Base-by-base conservation (phyloP, 2,113 vertebrate species). In the Rhinoptilus africanus region DNA sequence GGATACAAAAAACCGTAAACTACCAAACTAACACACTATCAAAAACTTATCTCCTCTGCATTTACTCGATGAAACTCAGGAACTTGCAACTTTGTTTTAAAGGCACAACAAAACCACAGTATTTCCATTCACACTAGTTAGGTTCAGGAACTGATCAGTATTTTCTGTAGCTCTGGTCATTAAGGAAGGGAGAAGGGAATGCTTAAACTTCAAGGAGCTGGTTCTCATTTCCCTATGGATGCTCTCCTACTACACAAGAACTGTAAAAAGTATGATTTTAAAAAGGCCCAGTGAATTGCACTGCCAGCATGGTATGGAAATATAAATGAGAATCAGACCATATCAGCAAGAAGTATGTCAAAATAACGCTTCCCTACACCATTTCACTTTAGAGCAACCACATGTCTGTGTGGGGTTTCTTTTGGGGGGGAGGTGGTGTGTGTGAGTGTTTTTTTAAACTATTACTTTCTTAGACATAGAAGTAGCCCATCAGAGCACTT, bases 171-270 rank as follows among this genome's bases (percentile, higher is more conserved):
- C 67, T 67, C 32, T 81, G 77, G 64, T 28, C 72, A 57, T 43
- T 14, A 39, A 91, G 72, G 80, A 97, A 34, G 34, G 35, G 80
- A 75, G 39, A 78, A 89, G 56, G 81, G 32, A 93, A 89, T 10
- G 45, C 10, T 73, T 56, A 37, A 59, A 67, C 37, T 82, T 50
- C 10, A 43, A 41, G 66, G 77, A 78, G 37, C 8, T 78, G 69
- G 3, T 21, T 75, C 64, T 73, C 39, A 27, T 60, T 81, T 79
- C 64, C 56, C 80, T 18, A 1, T 0, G 37, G 48, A 26, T 35
- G 34, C 32, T 37, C 48, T 69, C 39, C 43, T 13, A 14, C 59
- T 6, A 30, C 30, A 21, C 2, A 32, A 67, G 17, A 88, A 71
- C 22, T 24, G 45, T 5, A 57, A 88, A 81, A 41, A 0, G 0